A percentile compares a stretch with the other conserved stretches of the same genome.
Conservation (phyloP, 2,113 vertebrate genomes). For the Calonectris borealis region DNA sequence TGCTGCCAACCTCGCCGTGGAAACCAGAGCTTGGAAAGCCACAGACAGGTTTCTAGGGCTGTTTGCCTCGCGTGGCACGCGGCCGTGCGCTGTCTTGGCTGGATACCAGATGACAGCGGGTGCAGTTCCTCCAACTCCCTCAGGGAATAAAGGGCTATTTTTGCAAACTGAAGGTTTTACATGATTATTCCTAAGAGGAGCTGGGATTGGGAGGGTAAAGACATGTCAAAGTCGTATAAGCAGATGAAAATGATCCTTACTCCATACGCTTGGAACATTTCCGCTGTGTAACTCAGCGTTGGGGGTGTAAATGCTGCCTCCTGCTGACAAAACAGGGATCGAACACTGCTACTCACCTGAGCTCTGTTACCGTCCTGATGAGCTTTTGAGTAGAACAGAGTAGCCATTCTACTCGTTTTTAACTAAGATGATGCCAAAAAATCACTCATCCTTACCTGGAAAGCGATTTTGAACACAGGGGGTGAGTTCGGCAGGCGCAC, state of each 20-base stretch:
- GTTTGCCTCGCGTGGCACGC: background rate
- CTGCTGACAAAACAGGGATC: background rate
- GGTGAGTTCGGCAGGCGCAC: background rate
- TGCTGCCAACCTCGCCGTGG: background rate
- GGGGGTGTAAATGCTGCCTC: background rate
- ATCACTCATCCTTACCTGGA: background rate
- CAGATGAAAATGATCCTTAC: background rate
- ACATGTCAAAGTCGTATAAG: background rate
- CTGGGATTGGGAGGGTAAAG: background rate
- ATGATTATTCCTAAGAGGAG: background rate
- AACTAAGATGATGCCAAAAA: background rate
- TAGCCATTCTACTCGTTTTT: background rate
- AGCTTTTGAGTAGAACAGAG: background rate
- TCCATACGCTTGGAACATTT: background rate
- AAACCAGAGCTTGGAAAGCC: background rate
- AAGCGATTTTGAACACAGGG: rapidly evolving
- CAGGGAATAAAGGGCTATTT: slow-evolving; percentile 3
- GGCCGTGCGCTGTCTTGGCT: background rate
- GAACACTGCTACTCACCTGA: background rate
- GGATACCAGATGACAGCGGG: background rate
- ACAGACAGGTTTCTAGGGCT: background rate
- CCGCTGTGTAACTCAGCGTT: rapidly evolving
- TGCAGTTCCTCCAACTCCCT: background rate
- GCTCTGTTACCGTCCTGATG: rapidly evolving
- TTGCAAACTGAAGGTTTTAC: background rate